Evolutionary conservation across 2,113 vertebrate species (phyloP).

Genomic region (Oceanites oceanicus): DNA sequence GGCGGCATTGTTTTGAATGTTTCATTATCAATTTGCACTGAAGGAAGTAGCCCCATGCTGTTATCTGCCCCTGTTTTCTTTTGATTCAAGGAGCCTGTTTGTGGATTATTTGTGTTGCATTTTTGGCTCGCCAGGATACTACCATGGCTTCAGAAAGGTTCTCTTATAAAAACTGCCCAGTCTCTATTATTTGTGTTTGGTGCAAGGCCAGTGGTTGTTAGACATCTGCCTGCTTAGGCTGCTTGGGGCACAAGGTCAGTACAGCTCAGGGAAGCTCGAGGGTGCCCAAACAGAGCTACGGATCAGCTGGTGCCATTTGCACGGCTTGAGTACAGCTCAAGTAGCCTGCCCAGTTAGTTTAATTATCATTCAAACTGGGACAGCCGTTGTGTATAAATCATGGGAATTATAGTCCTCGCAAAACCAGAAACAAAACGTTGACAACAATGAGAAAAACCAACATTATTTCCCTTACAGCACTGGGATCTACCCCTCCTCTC

Average conservation of each 20-base stretch:
- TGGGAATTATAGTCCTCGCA: background rate
- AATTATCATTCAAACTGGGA: background rate
- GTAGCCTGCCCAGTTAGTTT: background rate
- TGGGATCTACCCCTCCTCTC: background rate
- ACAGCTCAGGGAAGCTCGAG: background rate
- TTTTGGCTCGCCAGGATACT: constrained; percentile 50
- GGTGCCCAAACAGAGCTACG: background rate
- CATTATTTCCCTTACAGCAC: background rate
- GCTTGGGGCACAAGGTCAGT: background rate
- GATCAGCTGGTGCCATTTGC: background rate
- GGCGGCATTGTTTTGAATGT: background rate
- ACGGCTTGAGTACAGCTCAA: background rate
- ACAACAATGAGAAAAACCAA: background rate
- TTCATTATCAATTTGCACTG: constrained; percentile 33
- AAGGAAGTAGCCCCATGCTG: constrained; percentile 41
- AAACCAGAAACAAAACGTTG: background rate
- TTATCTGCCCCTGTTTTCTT: constrained; percentile 30
- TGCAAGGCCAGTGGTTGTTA: constrained; percentile 47
- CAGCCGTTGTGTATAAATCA: background rate
- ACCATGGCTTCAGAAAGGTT: constrained; percentile 63
- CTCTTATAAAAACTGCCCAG: constrained; percentile 24
- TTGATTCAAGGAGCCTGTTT: constrained; percentile 54
- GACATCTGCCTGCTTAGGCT: constrained; percentile 68
- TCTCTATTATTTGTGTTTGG: constrained; percentile 63
- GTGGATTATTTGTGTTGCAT: constrained; percentile 39